A percentile compares a stretch with the other conserved stretches of the same genome.
These are phyloP conservation scores for Caenorhabditis virilis DNA, from an alignment of 2,888 invertebrate genomes.

Conservation along the genomic window DNA sequence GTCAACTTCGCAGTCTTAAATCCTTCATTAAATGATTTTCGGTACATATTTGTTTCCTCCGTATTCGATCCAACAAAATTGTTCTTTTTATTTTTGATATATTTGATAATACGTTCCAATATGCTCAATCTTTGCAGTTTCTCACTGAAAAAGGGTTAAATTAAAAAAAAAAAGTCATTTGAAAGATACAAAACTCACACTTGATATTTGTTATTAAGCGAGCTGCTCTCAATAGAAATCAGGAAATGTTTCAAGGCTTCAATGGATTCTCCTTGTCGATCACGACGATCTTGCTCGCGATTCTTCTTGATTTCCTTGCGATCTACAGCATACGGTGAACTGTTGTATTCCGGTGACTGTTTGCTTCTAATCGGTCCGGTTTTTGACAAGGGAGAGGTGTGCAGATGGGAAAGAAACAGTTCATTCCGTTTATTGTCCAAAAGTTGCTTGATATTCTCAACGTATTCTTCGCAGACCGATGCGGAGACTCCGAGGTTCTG, in stretches of 20 bases:
- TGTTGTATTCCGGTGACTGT: constrained; percentile 1
- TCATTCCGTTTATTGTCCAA: constrained; percentile 16
- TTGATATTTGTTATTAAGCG: constrained; percentile 20
- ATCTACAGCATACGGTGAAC: constrained; percentile 9
- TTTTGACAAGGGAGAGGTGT: not conserved
- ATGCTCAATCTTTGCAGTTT: constrained; percentile 36
- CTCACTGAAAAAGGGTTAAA: constrained; percentile 14
- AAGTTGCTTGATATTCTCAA: not conserved
- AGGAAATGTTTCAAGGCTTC: constrained; percentile 25
- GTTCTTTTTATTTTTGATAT: constrained; percentile 31
- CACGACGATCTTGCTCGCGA: constrained; percentile 33
- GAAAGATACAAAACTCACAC: constrained; percentile 16
- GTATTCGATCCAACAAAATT: constrained; percentile 12
- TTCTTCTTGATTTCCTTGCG: constrained; percentile 35
- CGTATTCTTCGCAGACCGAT: constrained; percentile 19
- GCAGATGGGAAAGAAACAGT: constrained; percentile 5
- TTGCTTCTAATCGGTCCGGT: not conserved
- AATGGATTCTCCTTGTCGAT: constrained; percentile 33
- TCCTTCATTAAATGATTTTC: constrained; percentile 21
- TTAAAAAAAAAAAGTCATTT: not conserved
- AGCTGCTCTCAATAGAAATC: constrained; percentile 8
- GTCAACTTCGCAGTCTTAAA: constrained; percentile 14
- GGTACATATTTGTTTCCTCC: constrained; percentile 21
- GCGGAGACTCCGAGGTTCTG: constrained; percentile 14
- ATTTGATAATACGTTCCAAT: constrained; percentile 27